These are phyloP conservation scores for Rotaria socialis DNA, from an alignment of 2,888 invertebrate species.

Conservation along the genomic window DNA sequence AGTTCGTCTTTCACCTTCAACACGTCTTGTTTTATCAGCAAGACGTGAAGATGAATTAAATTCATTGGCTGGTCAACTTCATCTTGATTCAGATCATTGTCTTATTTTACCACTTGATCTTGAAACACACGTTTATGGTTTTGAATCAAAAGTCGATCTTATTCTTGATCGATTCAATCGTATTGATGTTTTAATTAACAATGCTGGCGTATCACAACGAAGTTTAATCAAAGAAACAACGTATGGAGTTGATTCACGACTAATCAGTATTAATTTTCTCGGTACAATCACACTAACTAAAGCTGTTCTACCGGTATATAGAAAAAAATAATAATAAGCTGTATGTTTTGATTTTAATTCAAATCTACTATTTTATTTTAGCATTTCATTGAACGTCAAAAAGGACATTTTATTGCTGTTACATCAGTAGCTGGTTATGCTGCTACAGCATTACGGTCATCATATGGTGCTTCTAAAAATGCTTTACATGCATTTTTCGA, in stretches of 20 bases:
- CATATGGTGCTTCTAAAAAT: conserved; percentile 70
- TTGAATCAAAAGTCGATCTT: background rate
- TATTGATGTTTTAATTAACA: conserved; percentile 74
- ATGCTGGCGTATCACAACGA: conserved; percentile 76
- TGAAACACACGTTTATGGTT: background rate
- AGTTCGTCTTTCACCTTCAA: background rate
- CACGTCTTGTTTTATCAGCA: background rate
- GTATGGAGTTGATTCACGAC: conserved; percentile 68
- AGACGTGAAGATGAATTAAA: background rate
- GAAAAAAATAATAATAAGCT: no score
- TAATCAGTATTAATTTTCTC: conserved; percentile 75
- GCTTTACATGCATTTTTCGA: conserved; percentile 76
- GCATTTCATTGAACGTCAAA: conserved; percentile 62
- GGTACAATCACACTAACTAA: conserved; percentile 70
- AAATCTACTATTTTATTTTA: conserved; percentile 52
- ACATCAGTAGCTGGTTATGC: conserved; percentile 70
- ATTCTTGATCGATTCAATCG: conserved; percentile 51
- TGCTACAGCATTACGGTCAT: conserved; percentile 54
- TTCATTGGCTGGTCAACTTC: background rate
- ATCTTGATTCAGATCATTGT: background rate
- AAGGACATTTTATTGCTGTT: conserved; percentile 72
- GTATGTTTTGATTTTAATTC: background rate
- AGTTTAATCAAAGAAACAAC: conserved; percentile 71
- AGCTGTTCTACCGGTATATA: conserved; percentile 56
- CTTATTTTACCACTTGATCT: conserved; percentile 26